A percentile compares a stretch with the other conserved stretches of the same genome.
Evolutionary conservation across 2,797 vertebrate species (phyloP).

Genomic region (Peromyscus nudipes): DNA sequence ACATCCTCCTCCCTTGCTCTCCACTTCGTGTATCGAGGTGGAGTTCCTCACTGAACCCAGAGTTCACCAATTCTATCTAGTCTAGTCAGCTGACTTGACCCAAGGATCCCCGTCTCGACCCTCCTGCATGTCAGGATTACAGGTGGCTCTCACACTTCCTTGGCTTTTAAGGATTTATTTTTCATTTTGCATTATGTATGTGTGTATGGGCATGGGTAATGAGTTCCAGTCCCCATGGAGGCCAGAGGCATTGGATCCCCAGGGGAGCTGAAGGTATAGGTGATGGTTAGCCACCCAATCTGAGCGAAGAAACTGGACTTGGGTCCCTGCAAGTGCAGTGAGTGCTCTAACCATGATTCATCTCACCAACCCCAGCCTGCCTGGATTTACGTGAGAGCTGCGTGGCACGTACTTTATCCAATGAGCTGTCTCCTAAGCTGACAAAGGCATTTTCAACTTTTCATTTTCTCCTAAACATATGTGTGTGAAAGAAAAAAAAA

Average conservation of each 20-base stretch:
- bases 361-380: not conserved
- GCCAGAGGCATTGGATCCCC: too few species aligned
- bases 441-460: not conserved
- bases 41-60: not conserved
- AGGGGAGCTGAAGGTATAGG: not conserved
- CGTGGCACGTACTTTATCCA: not conserved
- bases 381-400: not conserved
- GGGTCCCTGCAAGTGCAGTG: not conserved
- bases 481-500: not conserved
- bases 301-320: not conserved
- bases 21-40: not conserved
- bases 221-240: not conserved
- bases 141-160: not conserved
- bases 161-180: not conserved
- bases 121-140: not conserved
- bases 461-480: not conserved
- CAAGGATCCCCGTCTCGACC: not conserved
- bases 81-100: not conserved
- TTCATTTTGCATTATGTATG: not conserved
- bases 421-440: not conserved
- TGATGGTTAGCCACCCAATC: not conserved
- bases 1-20: not conserved
- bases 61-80: not conserved
- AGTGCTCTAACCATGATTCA: not conserved
- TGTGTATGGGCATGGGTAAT: too few species aligned